A percentile compares a stretch with the other conserved stretches of the same genome.
phyloP scores from a whole-genome alignment of 2,888 invertebrate genomes.

The Homarus gammarus region DNA sequence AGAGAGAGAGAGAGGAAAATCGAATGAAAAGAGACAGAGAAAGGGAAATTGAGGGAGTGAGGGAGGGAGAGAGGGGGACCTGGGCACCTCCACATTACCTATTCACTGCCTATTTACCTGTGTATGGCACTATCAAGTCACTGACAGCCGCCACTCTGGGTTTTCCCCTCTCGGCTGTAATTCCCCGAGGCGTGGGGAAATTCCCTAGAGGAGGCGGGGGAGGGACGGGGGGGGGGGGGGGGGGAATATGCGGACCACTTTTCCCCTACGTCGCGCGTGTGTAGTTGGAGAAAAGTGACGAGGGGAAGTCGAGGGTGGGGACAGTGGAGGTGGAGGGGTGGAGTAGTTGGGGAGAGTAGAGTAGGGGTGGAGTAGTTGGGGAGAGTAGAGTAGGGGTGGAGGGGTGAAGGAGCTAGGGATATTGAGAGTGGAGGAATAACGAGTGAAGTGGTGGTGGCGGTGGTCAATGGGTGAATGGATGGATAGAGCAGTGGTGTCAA shows the following conservation, averaged over 20 bases:
- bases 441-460: no score
- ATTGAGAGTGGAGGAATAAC: no score
- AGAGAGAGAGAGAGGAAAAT: background rate
- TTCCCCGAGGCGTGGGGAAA: background rate
- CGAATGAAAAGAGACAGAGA: background rate
- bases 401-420: no score
- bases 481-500: no score
- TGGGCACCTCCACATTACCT: background rate
- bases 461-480: no score
- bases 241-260: background rate
- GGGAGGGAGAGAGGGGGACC: background rate
- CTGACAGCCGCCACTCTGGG: background rate
- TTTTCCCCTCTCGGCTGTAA: background rate
- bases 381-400: no score
- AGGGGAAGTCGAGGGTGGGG: background rate
- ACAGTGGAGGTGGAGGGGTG: background rate
- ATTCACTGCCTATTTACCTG: slow-evolving; percentile 12
- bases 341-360: background rate
- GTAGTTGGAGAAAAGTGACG: background rate
- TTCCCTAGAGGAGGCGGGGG: background rate
- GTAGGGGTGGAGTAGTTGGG: no score
- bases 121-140: background rate
- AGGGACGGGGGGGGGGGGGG: background rate
- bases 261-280: background rate
- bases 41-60: background rate